Base-by-base conservation (phyloP, 1,140 invertebrate species). In the Orchesella cincta region DNA sequence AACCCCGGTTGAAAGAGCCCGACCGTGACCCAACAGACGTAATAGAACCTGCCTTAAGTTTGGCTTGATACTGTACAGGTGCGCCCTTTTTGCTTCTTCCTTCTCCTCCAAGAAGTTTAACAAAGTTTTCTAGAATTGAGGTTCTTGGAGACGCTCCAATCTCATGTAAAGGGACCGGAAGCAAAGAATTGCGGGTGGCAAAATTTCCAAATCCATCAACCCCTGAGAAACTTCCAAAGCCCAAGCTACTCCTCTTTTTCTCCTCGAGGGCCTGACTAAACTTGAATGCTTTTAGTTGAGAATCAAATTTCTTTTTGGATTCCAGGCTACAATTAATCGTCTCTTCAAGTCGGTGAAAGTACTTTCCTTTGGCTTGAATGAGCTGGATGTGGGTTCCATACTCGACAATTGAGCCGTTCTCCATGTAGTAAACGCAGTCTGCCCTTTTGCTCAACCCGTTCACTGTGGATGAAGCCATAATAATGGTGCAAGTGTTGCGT, bases 391-490 rank as follows among this genome's bases (percentile, higher is more conserved):
- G 54, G 54, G 3, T 26, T 23, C 54, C 54, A 16, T 5, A 8
- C n/a, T 57, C 54, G 3, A 57, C 12, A 18, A 57, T 57, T 23
- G 12, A 18, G 54, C 78, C 78, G 14, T 51, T 26, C 18, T 76
- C 39, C 71, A 79, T 62, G 8, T 67, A 54, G 39, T 71, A 79
- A 70, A 79, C 70, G 3, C 29, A 31, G 31, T 76, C 78, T 33
- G 51, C n/a, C 14, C 74, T 35, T 52, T 76, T 70, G 14, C 76
- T 75, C 18, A 79, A 5, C 12, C 16, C 3, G 16, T 67, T 76
- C 26, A 36, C 18, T 26, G 46, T 35, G 0, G 20, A 26, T 1
- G 75, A 33, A 8, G 78, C 71, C 18, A 79, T 0, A 26, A 79
- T 57, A 28, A 79, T 39, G 31, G 75, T 79, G 1, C 34, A 23